Conservation (phyloP, 1,140 invertebrate species). For the Ptiloglossa arizonensis region DNA sequence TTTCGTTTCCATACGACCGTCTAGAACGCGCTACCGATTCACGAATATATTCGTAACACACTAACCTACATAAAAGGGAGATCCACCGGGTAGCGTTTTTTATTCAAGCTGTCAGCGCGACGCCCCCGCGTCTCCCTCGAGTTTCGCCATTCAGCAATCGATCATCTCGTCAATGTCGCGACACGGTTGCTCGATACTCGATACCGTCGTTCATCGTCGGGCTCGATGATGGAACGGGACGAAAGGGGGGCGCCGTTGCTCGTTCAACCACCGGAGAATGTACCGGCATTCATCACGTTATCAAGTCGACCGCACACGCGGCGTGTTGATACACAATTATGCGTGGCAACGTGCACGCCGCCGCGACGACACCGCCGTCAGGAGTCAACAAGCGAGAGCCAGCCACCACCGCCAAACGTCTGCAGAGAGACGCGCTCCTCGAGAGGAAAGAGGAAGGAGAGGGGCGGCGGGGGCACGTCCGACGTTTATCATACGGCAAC, state of each 20-base stretch:
- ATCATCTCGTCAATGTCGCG: slow-evolving; percentile 47
- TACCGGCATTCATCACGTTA: slow-evolving; percentile 79
- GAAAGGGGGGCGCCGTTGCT: slow-evolving; percentile 13
- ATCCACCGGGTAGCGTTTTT: neutral
- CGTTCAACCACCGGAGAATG: slow-evolving; percentile 52
- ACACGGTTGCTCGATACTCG: slow-evolving; percentile 50
- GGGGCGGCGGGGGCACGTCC: slow-evolving; percentile 59
- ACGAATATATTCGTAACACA: neutral
- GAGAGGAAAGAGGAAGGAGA: slow-evolving; percentile 33
- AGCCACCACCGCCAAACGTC: too few species aligned
- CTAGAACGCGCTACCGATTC: too few species aligned
- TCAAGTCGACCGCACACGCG: slow-evolving; percentile 75
- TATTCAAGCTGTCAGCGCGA: neutral
- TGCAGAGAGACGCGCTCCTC: slow-evolving; percentile 28
- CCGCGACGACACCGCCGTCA: slow-evolving; percentile 24
- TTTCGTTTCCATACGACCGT: too few species aligned
- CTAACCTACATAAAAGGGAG: slow-evolving; percentile 26
- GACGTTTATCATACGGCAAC: slow-evolving; percentile 66
- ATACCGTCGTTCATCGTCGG: slow-evolving; percentile 61
- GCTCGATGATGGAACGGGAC: slow-evolving; percentile 47
- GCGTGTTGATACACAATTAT: slow-evolving; percentile 82
- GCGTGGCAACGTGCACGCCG: slow-evolving; percentile 76
- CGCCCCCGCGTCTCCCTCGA: slow-evolving; percentile 8
- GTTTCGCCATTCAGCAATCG: slow-evolving; percentile 22
- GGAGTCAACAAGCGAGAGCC: slow-evolving; percentile 31